A percentile compares a stretch with the other conserved stretches of the same genome.
Conservation (phyloP, 1,140 invertebrate species). For the Anastrepha ludens region DNA sequence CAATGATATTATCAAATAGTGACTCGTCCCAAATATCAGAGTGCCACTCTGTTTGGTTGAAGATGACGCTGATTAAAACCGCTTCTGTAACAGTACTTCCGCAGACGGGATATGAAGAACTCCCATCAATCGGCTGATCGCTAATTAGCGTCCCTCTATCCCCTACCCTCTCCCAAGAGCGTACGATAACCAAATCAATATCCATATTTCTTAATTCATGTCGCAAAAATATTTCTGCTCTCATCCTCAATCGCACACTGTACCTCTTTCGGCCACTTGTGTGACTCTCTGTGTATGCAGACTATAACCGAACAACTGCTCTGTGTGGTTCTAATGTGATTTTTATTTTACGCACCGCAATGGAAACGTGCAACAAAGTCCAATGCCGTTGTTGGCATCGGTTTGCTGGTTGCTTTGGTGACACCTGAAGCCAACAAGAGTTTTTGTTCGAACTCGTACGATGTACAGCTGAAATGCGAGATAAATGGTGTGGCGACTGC, state of each 20-base stretch:
- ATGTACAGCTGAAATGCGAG: neutral
- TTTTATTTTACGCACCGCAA: conserved; percentile 41
- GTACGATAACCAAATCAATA: no score
- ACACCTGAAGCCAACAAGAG: conserved; percentile 21
- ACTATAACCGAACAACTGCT: neutral
- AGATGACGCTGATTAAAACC: no score
- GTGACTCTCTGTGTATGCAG: neutral
- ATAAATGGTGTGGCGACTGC: neutral
- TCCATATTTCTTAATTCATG: no score
- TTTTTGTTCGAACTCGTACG: neutral
- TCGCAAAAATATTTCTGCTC: no score
- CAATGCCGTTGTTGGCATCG: neutral
- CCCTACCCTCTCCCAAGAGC: no score
- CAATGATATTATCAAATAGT: no score
- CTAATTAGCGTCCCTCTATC: no score
- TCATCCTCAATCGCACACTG: neutral
- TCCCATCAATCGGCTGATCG: no score
- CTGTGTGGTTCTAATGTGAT: conserved; percentile 30
- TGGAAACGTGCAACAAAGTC: conserved; percentile 29
- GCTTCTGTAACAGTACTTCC: no score
- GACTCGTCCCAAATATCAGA: no score
- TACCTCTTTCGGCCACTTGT: neutral
- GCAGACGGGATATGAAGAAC: no score
- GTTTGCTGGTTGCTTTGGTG: conserved; percentile 29
- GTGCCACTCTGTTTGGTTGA: no score